Conservation (phyloP, 2,888 invertebrate species). For the Actias luna region DNA sequence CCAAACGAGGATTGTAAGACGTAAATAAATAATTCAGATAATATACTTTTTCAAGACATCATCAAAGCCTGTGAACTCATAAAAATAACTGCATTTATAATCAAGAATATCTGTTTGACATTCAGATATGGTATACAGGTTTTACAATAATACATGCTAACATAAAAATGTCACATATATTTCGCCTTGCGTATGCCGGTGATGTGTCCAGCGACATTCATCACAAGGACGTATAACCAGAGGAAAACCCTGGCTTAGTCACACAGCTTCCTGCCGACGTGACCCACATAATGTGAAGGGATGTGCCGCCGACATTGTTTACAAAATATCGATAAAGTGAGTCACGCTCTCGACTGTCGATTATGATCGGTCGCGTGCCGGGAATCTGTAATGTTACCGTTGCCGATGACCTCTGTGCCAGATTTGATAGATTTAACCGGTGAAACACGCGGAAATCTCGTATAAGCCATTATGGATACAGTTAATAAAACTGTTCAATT, state of each 20-base stretch:
- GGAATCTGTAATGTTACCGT: slow-evolving; percentile 3
- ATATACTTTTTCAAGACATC: too few relatives aligned
- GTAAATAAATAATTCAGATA: too few relatives aligned
- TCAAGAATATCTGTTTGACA: too few relatives aligned
- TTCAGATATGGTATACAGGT: too few relatives aligned
- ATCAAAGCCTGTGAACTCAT: too few relatives aligned
- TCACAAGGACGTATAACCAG: slow-evolving; percentile 18
- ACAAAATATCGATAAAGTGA: slow-evolving; percentile 13
- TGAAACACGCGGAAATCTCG: neutral
- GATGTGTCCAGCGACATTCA: neutral
- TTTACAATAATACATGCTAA: too few relatives aligned
- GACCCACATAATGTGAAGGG: slow-evolving; percentile 38
- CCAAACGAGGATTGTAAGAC: too few relatives aligned
- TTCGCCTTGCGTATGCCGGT: neutral
- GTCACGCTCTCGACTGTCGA: slow-evolving; percentile 10
- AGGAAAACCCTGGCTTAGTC: slow-evolving; percentile 50
- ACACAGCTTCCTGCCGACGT: slow-evolving; percentile 49
- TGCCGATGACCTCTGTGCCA: neutral
- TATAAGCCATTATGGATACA: neutral
- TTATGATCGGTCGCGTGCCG: slow-evolving; percentile 13
- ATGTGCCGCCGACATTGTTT: slow-evolving; percentile 8
- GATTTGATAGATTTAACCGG: neutral
- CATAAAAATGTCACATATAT: neutral
- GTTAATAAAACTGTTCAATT: neutral
- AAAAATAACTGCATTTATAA: too few relatives aligned